Evolutionary conservation across 2,113 vertebrate genomes (phyloP), one percentile per base, ranked within the genome.

Genomic region (Dipodomys spectabilis): DNA sequence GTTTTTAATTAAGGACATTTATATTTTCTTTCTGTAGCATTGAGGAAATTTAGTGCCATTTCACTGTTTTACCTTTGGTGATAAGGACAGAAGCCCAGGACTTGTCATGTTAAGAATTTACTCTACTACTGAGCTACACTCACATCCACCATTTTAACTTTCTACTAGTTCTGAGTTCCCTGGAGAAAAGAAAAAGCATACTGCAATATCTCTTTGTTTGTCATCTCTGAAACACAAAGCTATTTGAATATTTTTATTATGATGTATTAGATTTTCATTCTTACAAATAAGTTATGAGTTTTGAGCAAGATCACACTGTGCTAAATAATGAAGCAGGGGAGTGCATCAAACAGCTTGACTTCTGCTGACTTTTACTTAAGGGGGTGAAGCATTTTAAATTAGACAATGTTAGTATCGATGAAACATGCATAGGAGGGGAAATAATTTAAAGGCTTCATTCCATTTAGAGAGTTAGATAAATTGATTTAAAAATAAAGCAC

Each of bases 311-410:
- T 88, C 91, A 96, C 93, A 96, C 93, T 96, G 93, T 86, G 81
- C 35, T 96, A 96, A 96, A 75, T 96, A 96, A 95, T 95, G 92
- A 92, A 81, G 79, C 92, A 92, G 86, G 90, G 90, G 86, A 97
- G 93, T 96, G 96, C 92, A 64, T 92, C 53, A 35, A 97, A 94
- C 94, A 97, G 89, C 79, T 97, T 97, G 96, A 93, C 78, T 97
- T 97, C 94, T 96, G 82, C 73, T 97, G 86, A 97, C 71, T 97
- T 86, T 97, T 98, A 95, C 94, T 97, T 98, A 97, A 96, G 90
- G 91, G 81, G 65, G 85, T 91, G 75, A 98, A 98, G 95, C 95
- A 82, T 95, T 97, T 96, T 95, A 96, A 97, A 96, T 93, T 96
- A 95, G 96, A 79, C 82, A 91, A 32, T 88, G 73, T 84, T 95